Evolutionary conservation across 2,888 invertebrate species (phyloP), one percentile per base, ranked within the genome.

Genomic region (Anoplius nigerrimus): DNA sequence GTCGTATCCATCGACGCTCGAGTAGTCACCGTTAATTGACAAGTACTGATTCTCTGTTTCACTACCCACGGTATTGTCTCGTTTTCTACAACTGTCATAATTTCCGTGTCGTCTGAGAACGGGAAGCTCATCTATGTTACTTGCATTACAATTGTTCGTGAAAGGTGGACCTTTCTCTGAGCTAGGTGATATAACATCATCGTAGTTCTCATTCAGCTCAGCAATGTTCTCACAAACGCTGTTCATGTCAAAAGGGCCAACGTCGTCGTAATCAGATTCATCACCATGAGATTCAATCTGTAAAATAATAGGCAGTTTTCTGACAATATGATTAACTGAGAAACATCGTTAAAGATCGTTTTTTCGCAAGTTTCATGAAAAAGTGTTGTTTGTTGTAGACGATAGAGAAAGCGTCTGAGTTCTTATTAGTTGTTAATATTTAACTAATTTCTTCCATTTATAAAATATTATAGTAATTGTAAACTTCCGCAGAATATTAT

Each of bases 171-270:
- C 6, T 24, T 24, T 24, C 24, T 24, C 24, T 55, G 6, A 24
- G 2, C 6, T 24, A 34, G 70, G 62, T 0, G 78, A 70, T 63
- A 77, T 59, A 4, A 86, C 84, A 56, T 86, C 86, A 62, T 86
- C 86, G 61, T 84, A 84, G 56, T 81, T 76, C 55, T 74, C 73
- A 0, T 83, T 80, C 4, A 72, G 77, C 8, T 75, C 75, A 0
- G 56, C 65, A n/a, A 16, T 34, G 22, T 24, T n/a, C 54, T 71
- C 62, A 56, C 62, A 54, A 11, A 16, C 16, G 42, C 20, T 20
- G 4, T 68, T 45, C 13, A 51, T 5, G 27, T n/a, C 21, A 11
- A 20, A 0, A 0, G 71, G 74, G 21, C 71, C 75, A 15, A 80
- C 76, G 57, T 80, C 79, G 48, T 79, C 79, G 58, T 79, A 79